Evolutionary conservation across 2,113 vertebrate genomes (phyloP).

Genomic region (Heterotis niloticus): DNA sequence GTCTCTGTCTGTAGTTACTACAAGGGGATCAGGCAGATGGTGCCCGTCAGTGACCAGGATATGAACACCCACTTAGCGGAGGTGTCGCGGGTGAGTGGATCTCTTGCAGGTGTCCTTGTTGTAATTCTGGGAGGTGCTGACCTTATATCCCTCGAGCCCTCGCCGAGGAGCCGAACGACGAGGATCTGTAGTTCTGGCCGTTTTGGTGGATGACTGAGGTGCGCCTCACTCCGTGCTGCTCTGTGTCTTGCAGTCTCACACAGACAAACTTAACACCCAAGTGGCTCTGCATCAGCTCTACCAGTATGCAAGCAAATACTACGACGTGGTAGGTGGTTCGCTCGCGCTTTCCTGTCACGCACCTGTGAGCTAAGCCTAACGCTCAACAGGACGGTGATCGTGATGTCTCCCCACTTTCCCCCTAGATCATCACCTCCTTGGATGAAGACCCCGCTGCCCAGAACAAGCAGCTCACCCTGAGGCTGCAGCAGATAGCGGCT

Average conservation of each 20-base stretch:
- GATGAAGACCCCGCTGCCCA: conserved; percentile 92
- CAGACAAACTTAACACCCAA: conserved; percentile 89
- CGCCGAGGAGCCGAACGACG: neutral
- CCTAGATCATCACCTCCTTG: conserved; percentile 89
- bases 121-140: conserved; percentile 22
- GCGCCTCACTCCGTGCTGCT: conserved; percentile 22
- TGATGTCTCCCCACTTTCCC: conserved; percentile 35
- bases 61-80: conserved; percentile 98
- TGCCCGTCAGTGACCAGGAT: conserved; percentile 94
- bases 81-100: conserved; percentile 86
- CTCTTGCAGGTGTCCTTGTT: neutral
- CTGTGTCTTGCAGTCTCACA: conserved; percentile 77
- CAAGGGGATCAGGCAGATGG: conserved; percentile 92
- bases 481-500: conserved; percentile 93
- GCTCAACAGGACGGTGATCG: neutral
- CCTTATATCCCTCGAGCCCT: neutral
- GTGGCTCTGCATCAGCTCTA: conserved; percentile 96
- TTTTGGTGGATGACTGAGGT: neutral
- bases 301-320: conserved; percentile 97
- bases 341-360: conserved; percentile 10
- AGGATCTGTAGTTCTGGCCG: neutral
- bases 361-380: neutral
- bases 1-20: conserved; percentile 75
- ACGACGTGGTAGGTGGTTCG: conserved; percentile 82
- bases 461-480: conserved; percentile 95